These are phyloP conservation scores for Galerucella pusilla DNA, from an alignment of 2,888 invertebrate species.

Conservation along the genomic window DNA sequence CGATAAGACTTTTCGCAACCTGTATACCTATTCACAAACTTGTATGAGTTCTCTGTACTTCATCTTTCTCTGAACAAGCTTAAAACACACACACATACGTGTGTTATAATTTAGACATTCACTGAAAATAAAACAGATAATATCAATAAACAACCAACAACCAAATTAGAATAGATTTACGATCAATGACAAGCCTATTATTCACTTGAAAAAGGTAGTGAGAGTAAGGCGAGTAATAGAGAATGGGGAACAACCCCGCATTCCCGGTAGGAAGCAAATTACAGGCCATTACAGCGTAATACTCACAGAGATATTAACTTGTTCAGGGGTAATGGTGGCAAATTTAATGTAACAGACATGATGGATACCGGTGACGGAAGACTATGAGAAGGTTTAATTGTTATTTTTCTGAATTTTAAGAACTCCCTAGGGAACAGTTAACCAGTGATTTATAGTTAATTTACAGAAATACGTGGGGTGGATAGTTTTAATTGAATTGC, in stretches of 20 bases:
- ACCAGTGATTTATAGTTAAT: not conserved
- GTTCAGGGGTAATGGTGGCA: constrained; percentile 33
- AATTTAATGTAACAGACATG: constrained; percentile 24
- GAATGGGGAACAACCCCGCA: constrained; percentile 31
- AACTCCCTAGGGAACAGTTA: not conserved
- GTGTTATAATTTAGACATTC: no score
- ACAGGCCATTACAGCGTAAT: constrained; percentile 33
- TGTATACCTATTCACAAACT: no score
- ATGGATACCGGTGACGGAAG: constrained; percentile 12
- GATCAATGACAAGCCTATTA: not conserved
- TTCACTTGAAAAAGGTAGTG: constrained; percentile 5
- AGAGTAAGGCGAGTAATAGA: constrained; percentile 12
- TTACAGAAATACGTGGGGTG: no score
- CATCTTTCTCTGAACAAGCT: no score
- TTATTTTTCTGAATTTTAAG: not conserved
- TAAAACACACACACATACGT: no score
- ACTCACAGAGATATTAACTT: constrained; percentile 34
- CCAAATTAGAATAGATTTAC: not conserved
- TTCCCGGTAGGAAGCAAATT: constrained; percentile 36
- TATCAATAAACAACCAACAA: not conserved
- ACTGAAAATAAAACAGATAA: no score
- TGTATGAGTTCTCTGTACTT: no score
- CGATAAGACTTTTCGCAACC: no score
- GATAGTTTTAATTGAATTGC: no score
- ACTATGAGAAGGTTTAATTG: not conserved